Percentiles rank a stretch among this genome's conserved stretches.
Evolutionary conservation across 2,113 vertebrate genomes (phyloP).

Genomic region (Elephas maximus): DNA sequence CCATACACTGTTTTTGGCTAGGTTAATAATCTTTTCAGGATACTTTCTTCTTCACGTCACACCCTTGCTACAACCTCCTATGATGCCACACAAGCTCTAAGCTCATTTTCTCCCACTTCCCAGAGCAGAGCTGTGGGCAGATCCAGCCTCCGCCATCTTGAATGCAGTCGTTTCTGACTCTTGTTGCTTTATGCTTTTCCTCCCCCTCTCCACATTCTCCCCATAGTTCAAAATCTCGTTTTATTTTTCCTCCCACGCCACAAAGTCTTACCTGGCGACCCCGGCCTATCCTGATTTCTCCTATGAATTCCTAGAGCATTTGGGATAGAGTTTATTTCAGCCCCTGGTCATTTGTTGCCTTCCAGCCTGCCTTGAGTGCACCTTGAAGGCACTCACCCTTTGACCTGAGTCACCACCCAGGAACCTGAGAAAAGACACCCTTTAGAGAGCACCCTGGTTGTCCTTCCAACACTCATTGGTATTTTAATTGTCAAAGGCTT

Average conservation of each 20-base stretch:
- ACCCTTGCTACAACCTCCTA: background rate
- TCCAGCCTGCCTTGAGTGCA: too few relatives aligned
- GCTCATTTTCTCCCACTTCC: background rate
- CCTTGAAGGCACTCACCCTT: fast-evolving
- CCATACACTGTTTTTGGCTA: background rate
- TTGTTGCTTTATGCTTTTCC: too few relatives aligned
- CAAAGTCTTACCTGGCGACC: background rate
- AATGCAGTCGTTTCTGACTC: background rate
- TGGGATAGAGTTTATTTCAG: too few relatives aligned
- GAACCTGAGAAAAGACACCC: background rate
- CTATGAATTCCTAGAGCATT: background rate
- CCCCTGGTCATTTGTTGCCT: background rate
- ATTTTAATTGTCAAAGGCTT: background rate
- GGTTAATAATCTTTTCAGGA: background rate
- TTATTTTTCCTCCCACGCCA: background rate
- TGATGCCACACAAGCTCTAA: background rate
- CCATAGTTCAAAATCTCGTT: background rate
- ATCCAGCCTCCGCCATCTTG: background rate
- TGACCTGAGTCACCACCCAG: background rate
- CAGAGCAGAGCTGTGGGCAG: background rate
- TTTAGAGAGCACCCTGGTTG: background rate
- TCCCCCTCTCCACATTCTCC: background rate
- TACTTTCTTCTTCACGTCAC: background rate
- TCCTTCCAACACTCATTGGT: background rate
- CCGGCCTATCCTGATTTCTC: background rate